Evolutionary conservation across 1,140 invertebrate genomes (phyloP).

Genomic region (roundworm (Caenorhabditis elegans)): DNA sequence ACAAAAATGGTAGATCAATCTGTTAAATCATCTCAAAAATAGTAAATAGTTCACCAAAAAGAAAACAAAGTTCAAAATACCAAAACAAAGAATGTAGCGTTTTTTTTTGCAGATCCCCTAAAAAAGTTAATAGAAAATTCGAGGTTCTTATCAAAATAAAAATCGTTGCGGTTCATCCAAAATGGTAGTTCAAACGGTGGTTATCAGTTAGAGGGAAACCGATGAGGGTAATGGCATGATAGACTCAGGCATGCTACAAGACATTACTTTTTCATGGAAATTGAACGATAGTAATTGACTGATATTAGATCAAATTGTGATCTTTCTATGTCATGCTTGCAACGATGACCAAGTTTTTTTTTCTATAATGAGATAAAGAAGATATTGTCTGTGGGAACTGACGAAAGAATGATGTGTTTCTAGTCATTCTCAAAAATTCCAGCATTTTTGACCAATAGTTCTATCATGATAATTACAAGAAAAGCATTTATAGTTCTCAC

Average conservation of each 20-base stretch:
- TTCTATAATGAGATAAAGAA: neutral
- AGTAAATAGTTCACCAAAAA: too few species aligned
- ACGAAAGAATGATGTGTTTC: too few species aligned
- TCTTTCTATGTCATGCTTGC: neutral
- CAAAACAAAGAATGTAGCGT: too few species aligned
- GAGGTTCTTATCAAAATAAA: neutral
- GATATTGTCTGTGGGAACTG: neutral
- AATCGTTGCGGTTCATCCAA: neutral
- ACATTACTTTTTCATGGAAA: constrained; percentile 5
- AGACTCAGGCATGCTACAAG: neutral
- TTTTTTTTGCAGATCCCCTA: neutral
- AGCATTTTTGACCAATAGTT: too few species aligned
- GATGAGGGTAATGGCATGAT: constrained; percentile 3
- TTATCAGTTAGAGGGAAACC: neutral
- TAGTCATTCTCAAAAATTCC: too few species aligned
- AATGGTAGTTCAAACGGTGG: neutral
- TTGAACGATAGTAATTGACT: neutral
- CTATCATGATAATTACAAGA: too few species aligned
- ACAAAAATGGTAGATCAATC: too few species aligned
- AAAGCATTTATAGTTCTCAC: too few species aligned
- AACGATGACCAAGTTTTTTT: neutral
- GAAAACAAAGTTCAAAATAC: neutral
- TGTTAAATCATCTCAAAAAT: too few species aligned
- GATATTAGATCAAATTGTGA: constrained; percentile 27
- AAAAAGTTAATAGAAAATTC: neutral